Base-by-base conservation (phyloP, 1,140 invertebrate genomes). In the Bemisia tabaci region DNA sequence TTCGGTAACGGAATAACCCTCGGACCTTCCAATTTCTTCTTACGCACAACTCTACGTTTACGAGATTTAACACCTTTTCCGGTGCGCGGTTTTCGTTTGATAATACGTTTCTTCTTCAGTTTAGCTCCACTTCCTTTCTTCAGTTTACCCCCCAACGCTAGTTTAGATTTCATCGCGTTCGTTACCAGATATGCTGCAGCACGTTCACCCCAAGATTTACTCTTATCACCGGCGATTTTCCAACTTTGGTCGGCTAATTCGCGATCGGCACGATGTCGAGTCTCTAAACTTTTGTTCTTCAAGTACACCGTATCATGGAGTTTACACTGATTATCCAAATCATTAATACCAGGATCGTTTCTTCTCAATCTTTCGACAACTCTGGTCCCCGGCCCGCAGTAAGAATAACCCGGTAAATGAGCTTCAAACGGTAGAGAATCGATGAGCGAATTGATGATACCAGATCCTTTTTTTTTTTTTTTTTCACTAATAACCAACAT, bases 351-450 rank as follows among this genome's bases (percentile, higher is more conserved):
- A 39, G 58, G 26, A 75, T 80, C 75, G 26, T 75, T 77, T 69
- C 76, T 71, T 26, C 48, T 66, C 71, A 80, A 71, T 65, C 78
- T 71, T 72, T 76, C 70, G 33, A 70, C n/a, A 67, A 80, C 67
- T 70, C 77, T 78, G n/a, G 78, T 81, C n/a, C 77, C 77, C 24
- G 77, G 77, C 5, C 77, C 78, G 65, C 78, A 80, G 67, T 74
- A 80, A 39, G 77, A 75, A 78, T 81, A 71, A 22, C 75, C 75
- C 2, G 78, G 77, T 27, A 80, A 64, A 72, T 81, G 75, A 59
- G 79, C 39, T 74, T 82, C 79, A 27, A 77, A 61, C 2, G 78
- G 77, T 26, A 80, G 65, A 27, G 73, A 74, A 71, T 80, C 75
- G 23, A 79, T 78, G 22, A 75, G 23, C 26, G 60, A 72, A 68